These are phyloP conservation scores for Ectropis crepuscularia DNA, from an alignment of 2,888 invertebrate species.

Conservation along the genomic window DNA sequence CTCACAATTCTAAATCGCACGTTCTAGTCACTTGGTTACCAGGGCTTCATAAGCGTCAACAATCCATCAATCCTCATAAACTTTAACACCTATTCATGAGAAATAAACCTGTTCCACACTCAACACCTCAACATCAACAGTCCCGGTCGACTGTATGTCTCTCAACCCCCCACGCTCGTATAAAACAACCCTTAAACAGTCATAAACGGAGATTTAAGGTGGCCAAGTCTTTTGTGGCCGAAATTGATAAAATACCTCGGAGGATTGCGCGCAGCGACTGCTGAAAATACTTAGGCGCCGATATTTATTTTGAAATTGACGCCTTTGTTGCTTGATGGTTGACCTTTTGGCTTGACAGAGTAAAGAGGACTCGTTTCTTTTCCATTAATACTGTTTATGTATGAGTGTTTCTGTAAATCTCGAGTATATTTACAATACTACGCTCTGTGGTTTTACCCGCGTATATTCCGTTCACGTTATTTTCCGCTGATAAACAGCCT, in stretches of 20 bases:
- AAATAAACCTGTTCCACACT: conserved; percentile 2
- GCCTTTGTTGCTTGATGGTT: conserved; percentile 13
- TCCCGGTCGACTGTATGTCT: neutral
- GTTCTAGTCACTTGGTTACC: too few relatives aligned
- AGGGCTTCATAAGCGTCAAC: too few relatives aligned
- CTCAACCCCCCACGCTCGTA: conserved; percentile 18
- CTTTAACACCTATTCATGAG: too few relatives aligned
- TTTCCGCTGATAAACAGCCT: too few relatives aligned
- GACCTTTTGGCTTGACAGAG: neutral
- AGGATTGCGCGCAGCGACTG: conserved; percentile 45
- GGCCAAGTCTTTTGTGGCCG: conserved; percentile 52
- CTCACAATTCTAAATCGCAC: too few relatives aligned
- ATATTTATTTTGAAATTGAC: conserved; percentile 13
- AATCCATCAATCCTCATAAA: too few relatives aligned
- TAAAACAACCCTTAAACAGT: conserved; percentile 45
- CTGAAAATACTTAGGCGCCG: conserved; percentile 21
- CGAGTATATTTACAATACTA: too few relatives aligned
- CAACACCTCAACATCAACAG: conserved; percentile 3
- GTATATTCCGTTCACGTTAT: too few relatives aligned
- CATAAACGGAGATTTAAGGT: conserved; percentile 55
- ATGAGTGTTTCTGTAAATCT: too few relatives aligned
- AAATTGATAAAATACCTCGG: conserved; percentile 62
- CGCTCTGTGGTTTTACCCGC: too few relatives aligned
- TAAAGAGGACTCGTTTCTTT: neutral
- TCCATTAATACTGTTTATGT: neutral